A percentile compares a stretch with the other conserved stretches of the same genome.
Evolutionary conservation across 2,113 vertebrate genomes (phyloP).

Genomic region (Hystrix cristata): DNA sequence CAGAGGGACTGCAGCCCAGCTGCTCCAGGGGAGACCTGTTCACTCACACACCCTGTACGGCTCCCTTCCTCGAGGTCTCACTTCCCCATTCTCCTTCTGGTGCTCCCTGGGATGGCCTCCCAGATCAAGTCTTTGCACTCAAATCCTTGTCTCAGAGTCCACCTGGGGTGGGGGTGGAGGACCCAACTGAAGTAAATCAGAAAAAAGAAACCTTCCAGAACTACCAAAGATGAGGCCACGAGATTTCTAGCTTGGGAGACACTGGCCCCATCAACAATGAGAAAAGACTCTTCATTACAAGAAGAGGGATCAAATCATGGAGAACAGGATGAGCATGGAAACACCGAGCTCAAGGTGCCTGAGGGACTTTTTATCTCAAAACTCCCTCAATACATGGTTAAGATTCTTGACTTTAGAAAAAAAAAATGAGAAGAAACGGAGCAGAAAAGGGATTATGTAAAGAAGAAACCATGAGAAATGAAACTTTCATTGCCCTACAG

Average conservation of each 20-base stretch:
- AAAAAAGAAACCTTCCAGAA: slow-evolving; percentile 45
- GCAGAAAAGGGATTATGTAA: not conserved
- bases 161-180: not conserved
- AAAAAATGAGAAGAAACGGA: slow-evolving; percentile 44
- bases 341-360: not conserved
- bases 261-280: not conserved
- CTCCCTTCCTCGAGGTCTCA: not conserved
- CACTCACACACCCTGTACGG: not conserved
- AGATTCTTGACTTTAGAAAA: slow-evolving; percentile 58
- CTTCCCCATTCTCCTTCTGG: not conserved
- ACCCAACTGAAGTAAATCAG: not conserved
- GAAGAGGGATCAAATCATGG: not conserved
- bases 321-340: not conserved
- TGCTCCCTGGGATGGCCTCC: slow-evolving; percentile 44
- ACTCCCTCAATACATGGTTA: slow-evolving; percentile 27
- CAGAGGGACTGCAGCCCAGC: not conserved
- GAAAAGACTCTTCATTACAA: not conserved
- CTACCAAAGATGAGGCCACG: not conserved
- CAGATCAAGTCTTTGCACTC: not conserved
- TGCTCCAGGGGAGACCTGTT: not conserved
- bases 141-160: not conserved
- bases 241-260: not conserved
- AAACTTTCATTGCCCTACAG: slow-evolving; percentile 37
- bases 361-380: slow-evolving; percentile 24
- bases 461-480: not conserved